A percentile compares a stretch with the other conserved stretches of the same genome.
Evolutionary conservation across 2,797 vertebrate species (phyloP).

Genomic region (Brotula barbata): DNA sequence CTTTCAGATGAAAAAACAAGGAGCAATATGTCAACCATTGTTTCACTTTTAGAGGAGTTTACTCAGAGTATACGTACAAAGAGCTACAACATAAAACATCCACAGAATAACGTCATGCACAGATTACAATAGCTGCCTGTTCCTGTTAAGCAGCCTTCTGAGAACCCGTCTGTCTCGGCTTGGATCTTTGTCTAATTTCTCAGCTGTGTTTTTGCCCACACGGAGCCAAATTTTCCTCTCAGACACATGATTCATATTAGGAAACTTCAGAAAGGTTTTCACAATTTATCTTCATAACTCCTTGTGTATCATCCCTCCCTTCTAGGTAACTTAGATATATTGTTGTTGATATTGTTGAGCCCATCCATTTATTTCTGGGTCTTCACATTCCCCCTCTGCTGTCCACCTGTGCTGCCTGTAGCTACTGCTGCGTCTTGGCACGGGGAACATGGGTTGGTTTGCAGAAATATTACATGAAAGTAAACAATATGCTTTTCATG

Average conservation of each 20-base stretch:
- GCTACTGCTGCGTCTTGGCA: constrained; percentile 55
- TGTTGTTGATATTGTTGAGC: constrained; percentile 33
- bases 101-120: not conserved
- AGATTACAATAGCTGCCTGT: not conserved
- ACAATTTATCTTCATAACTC: constrained; percentile 37
- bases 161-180: not conserved
- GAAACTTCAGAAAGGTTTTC: constrained; percentile 10
- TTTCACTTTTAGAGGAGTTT: too few species aligned
- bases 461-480: too few species aligned
- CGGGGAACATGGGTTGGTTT: constrained; percentile 48
- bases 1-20: too few species aligned
- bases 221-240: not conserved
- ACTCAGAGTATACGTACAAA: not conserved
- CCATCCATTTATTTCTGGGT: constrained; percentile 5
- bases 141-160: not conserved
- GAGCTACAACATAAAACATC: not conserved
- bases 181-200: constrained; percentile 10
- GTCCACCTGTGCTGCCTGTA: constrained; percentile 60
- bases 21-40: too few species aligned
- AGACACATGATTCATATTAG: constrained; percentile 35
- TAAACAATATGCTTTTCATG: too few species aligned
- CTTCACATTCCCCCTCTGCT: constrained; percentile 27
- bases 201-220: constrained; percentile 1
- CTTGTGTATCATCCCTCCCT: constrained; percentile 18
- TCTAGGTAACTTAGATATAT: constrained; percentile 60